Evolutionary conservation across 2,888 invertebrate species (phyloP).

Genomic region (Hoplodrina blanda): DNA sequence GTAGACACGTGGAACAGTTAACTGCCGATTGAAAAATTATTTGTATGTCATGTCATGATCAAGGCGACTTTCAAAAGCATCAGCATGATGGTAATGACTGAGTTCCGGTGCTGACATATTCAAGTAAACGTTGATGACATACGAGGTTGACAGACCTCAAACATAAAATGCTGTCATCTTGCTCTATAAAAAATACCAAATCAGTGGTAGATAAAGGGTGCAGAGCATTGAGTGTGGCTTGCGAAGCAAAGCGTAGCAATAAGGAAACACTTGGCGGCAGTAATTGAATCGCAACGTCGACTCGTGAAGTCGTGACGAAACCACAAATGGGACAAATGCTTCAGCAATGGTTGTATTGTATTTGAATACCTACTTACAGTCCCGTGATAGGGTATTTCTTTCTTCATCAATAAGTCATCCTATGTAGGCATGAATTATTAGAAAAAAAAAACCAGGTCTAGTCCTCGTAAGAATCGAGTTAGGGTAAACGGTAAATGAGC

Average conservation of each 20-base stretch:
- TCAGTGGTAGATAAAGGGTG: neutral
- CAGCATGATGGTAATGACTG: neutral
- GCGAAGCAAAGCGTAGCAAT: constrained; percentile 22
- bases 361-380: constrained; percentile 6
- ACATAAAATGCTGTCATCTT: constrained; percentile 8
- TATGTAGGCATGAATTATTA: neutral
- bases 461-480: neutral
- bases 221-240: constrained; percentile 2
- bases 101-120: neutral
- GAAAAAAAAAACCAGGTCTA: neutral
- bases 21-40: neutral
- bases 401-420: neutral
- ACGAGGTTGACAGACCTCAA: constrained; percentile 4
- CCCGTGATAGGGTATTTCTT: neutral
- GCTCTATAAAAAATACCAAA: constrained; percentile 4
- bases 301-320: constrained; percentile 13
- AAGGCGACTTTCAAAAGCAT: neutral
- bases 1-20: neutral
- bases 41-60: neutral
- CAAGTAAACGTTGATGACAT: constrained; percentile 16
- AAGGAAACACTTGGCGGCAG: constrained; percentile 29
- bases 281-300: constrained; percentile 41
- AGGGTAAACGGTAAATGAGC: neutral
- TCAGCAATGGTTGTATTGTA: constrained; percentile 14
- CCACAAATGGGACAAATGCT: constrained; percentile 22